Conservation (phyloP, 2,113 vertebrate genomes). For the Ciconia stormi region DNA sequence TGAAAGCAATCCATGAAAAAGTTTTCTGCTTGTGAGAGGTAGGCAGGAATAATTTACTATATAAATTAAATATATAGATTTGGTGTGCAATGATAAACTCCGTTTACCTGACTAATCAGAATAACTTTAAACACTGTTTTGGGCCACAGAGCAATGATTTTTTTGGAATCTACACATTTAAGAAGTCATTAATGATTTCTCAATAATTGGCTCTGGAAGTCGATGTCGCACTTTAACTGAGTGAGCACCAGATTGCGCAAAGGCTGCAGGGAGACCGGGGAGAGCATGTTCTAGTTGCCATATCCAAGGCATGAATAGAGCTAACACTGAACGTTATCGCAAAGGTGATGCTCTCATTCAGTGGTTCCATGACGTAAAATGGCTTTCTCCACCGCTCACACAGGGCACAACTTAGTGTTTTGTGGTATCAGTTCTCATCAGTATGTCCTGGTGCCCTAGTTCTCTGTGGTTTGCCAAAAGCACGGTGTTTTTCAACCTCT, state of each 20-base stretch:
- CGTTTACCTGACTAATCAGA: neutral
- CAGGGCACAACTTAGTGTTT: neutral
- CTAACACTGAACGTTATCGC: accelerated
- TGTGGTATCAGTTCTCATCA: neutral
- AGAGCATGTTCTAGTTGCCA: neutral
- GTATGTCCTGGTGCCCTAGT: neutral
- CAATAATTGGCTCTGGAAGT: neutral
- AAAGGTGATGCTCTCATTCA: neutral
- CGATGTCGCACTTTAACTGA: neutral
- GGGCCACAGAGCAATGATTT: neutral
- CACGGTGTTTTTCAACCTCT: accelerated
- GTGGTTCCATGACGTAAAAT: neutral
- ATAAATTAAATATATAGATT: neutral
- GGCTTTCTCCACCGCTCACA: neutral
- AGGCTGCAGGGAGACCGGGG: accelerated
- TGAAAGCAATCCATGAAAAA: neutral
- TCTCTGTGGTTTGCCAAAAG: neutral
- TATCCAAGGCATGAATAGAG: neutral
- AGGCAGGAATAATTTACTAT: neutral
- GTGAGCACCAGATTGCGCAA: neutral
- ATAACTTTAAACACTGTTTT: neutral
- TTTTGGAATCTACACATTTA: neutral
- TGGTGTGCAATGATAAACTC: neutral
- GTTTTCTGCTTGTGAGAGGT: neutral
- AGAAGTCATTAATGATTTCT: neutral